Conservation (phyloP, 1,140 invertebrate genomes). For the Aphidius gifuensis region DNA sequence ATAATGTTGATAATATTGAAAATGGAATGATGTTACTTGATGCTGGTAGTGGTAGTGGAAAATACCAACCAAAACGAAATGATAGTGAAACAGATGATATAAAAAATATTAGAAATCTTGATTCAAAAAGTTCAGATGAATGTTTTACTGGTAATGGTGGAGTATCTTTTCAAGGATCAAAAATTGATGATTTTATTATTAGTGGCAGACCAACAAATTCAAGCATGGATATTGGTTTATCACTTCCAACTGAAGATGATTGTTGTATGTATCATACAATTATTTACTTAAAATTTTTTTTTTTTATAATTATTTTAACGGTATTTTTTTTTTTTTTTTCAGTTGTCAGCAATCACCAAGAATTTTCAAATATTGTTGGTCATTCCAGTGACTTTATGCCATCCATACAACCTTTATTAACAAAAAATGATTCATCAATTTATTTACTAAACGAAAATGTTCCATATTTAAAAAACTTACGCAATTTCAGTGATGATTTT, state of each 20-base stretch:
- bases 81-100: too few species aligned
- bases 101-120: too few species aligned
- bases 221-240: background rate
- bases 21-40: conserved; percentile 46
- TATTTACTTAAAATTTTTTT: too few species aligned
- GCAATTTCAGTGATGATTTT: conserved; percentile 34
- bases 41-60: conserved; percentile 28
- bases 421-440: conserved; percentile 31
- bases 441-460: conserved; percentile 33
- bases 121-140: too few species aligned
- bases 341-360: conserved; percentile 30
- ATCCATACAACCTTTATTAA: conserved; percentile 29
- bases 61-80: conserved; percentile 20
- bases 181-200: conserved; percentile 47
- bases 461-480: conserved; percentile 35
- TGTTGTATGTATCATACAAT: conserved; percentile 18
- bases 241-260: conserved; percentile 26
- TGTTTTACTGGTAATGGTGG: conserved; percentile 32
- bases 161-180: conserved; percentile 42
- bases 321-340: background rate
- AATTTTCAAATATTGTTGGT: conserved; percentile 31
- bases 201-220: conserved; percentile 36
- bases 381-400: conserved; percentile 33
- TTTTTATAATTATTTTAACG: too few species aligned
- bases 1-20: conserved; percentile 34